Percentiles rank a stretch among this genome's conserved stretches.
Evolutionary conservation across 2,113 vertebrate genomes (phyloP).

Genomic region (Eublepharis macularius): DNA sequence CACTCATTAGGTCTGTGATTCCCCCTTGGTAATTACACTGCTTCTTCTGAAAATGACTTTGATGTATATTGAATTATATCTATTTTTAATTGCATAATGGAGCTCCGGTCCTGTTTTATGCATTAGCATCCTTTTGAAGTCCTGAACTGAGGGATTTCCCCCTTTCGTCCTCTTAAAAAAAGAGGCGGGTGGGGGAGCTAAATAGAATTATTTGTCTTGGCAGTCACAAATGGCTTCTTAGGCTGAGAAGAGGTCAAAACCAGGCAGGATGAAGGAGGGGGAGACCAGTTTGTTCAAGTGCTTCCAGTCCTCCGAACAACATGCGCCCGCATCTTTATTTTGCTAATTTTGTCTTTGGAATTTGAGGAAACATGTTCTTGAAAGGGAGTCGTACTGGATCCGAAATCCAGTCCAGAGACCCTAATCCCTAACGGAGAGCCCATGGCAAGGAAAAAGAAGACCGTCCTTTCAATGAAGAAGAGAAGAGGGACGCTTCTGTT

Average conservation of each 20-base stretch:
- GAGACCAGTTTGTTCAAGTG: conserved; percentile 46
- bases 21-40: background rate
- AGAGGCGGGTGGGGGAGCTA: background rate
- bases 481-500: conserved; percentile 59
- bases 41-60: conserved; percentile 40
- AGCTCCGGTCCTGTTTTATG: conserved; percentile 42
- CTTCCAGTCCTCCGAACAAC: conserved; percentile 60
- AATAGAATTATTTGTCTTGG: conserved; percentile 42
- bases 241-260: background rate
- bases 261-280: rapidly evolving
- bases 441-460: conserved; percentile 67
- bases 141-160: background rate
- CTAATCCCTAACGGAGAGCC: conserved; percentile 75
- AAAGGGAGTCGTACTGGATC: conserved; percentile 58
- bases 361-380: conserved; percentile 67
- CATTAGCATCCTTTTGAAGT: conserved; percentile 60
- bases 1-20: conserved; percentile 34
- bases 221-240: conserved; percentile 6
- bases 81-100: conserved; percentile 51
- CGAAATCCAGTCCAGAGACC: conserved; percentile 70
- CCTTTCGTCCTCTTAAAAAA: background rate
- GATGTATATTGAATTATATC: conserved; percentile 61
- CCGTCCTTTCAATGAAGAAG: conserved; percentile 60
- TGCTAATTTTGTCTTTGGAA: conserved; percentile 72
- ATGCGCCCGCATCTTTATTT: conserved; percentile 75